Evolutionary conservation across 1,140 invertebrate species (phyloP).

Genomic region (Propsilocerus akamusi): DNA sequence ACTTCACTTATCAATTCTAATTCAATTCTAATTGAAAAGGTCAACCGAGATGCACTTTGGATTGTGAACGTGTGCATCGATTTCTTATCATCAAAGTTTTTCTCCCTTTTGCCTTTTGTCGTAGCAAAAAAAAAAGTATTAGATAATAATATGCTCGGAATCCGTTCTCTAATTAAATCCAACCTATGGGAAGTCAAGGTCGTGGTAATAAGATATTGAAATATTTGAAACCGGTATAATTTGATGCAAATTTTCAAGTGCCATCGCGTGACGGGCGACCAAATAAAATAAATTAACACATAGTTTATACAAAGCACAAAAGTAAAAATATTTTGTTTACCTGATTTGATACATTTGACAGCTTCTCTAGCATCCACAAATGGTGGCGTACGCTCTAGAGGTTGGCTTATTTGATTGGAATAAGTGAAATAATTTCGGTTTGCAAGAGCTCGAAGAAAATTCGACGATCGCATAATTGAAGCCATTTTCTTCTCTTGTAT

Average conservation of each 20-base stretch:
- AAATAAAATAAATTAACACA: slow-evolving; percentile 5
- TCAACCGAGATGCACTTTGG: too few relatives aligned
- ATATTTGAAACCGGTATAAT: background rate
- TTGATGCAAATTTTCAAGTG: slow-evolving; percentile 9
- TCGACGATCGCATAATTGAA: slow-evolving; percentile 5
- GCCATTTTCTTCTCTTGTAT: slow-evolving; percentile 6
- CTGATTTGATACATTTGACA: slow-evolving; percentile 31
- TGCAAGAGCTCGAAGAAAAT: background rate
- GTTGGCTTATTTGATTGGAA: slow-evolving; percentile 30
- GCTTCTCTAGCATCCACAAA: slow-evolving; percentile 28
- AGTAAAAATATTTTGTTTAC: slow-evolving; percentile 13
- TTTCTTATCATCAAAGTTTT: too few relatives aligned
- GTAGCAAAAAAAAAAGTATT: too few relatives aligned
- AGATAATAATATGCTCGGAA: background rate
- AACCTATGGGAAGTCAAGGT: background rate
- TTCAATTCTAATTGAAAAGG: too few relatives aligned
- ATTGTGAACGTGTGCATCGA: too few relatives aligned
- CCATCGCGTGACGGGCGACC: background rate
- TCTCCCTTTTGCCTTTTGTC: too few relatives aligned
- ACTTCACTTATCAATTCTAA: too few relatives aligned
- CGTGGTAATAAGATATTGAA: background rate
- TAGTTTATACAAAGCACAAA: background rate
- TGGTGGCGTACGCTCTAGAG: slow-evolving; percentile 28
- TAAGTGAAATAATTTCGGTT: slow-evolving; percentile 30
- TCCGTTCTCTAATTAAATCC: background rate